These are phyloP conservation scores for Tenrec ecaudatus DNA, from an alignment of 2,113 vertebrate species.

Conservation along the genomic window DNA sequence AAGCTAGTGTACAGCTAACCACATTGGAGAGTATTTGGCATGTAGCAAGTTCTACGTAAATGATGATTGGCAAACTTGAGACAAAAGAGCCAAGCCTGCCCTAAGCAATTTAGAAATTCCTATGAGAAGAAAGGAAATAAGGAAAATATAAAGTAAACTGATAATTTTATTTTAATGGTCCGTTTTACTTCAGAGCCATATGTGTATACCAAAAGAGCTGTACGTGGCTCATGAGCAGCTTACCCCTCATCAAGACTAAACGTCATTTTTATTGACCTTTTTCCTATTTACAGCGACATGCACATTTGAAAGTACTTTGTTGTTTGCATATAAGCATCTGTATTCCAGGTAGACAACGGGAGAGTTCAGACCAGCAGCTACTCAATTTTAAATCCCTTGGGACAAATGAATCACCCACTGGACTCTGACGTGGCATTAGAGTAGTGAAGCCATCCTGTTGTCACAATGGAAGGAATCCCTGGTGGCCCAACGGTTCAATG, in stretches of 20 bases:
- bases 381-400: slow-evolving; percentile 2
- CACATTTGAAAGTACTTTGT: slow-evolving; percentile 1
- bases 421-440: slow-evolving; percentile 7
- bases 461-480: background rate
- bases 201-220: no score
- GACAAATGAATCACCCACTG: background rate
- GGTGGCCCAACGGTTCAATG: background rate
- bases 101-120: no score
- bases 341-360: background rate
- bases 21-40: background rate
- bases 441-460: slow-evolving; percentile 21
- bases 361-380: background rate
- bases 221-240: no score
- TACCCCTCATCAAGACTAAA: background rate
- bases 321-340: background rate
- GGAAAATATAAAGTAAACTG: no score
- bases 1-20: background rate
- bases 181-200: no score
- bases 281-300: background rate
- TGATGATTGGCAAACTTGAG: background rate
- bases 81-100: no score
- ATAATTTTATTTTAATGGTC: no score
- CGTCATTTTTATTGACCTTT: slow-evolving; percentile 19
- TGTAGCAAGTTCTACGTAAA: slow-evolving; percentile 24
- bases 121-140: no score